Conservation (phyloP, 2,888 invertebrate species). For the Cremastinae sp. region DNA sequence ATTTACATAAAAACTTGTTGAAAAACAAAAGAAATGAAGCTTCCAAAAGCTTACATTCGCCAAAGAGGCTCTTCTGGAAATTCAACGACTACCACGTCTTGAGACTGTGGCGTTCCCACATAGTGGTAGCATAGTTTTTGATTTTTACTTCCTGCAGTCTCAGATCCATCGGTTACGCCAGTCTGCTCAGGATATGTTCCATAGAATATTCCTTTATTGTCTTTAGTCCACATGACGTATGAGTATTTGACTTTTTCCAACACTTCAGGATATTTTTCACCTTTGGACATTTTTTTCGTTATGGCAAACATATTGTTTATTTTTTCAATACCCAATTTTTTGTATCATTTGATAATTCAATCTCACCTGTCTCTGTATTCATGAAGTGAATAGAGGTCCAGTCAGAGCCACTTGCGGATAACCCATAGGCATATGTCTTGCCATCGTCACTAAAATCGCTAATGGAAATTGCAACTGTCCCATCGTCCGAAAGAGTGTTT, state of each 20-base stretch:
- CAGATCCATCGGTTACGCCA: constrained; percentile 95
- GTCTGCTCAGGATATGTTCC: constrained; percentile 90
- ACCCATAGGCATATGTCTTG: constrained; percentile 92
- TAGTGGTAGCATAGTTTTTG: constrained; percentile 97
- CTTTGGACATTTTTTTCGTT: constrained; percentile 76
- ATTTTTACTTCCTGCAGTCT: constrained; percentile 92
- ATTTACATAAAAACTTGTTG: too few species aligned
- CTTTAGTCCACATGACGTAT: constrained; percentile 95
- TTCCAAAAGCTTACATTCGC: constrained; percentile 88
- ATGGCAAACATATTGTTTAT: not conserved
- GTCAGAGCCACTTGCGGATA: constrained; percentile 97
- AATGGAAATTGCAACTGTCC: constrained; percentile 90
- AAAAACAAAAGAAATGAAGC: constrained; percentile 26
- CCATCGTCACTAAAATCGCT: constrained; percentile 95
- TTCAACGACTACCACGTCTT: constrained; percentile 93
- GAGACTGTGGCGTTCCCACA: constrained; percentile 91
- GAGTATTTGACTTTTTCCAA: constrained; percentile 96
- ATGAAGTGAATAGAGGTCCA: constrained; percentile 95
- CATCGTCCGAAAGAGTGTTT: constrained; percentile 94
- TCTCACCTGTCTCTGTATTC: constrained; percentile 86
- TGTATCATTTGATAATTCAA: not conserved
- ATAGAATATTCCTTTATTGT: constrained; percentile 97
- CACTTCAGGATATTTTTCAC: constrained; percentile 93
- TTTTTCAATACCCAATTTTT: not conserved
- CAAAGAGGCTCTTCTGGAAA: constrained; percentile 95